Evolutionary conservation across 2,888 invertebrate species (phyloP).

Genomic region (Linnaemya tessellans): DNA sequence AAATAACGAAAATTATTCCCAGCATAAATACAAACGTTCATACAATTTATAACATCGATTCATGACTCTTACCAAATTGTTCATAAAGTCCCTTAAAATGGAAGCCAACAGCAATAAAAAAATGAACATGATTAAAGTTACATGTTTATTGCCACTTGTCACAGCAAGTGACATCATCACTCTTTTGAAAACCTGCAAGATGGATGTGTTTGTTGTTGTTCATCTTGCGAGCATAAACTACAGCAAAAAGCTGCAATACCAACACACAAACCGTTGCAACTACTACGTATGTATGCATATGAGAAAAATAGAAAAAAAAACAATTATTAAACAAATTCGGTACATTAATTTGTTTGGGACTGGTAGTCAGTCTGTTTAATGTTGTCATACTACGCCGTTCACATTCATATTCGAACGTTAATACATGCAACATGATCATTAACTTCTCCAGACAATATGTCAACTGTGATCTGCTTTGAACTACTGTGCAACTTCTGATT

Average conservation of each 20-base stretch:
- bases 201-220: conserved; percentile 47
- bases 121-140: conserved; percentile 51
- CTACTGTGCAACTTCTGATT: conserved; percentile 34
- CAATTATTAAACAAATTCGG: conserved; percentile 8
- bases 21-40: neutral
- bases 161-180: conserved; percentile 67
- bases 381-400: neutral
- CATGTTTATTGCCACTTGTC: conserved; percentile 69
- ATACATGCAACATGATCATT: conserved; percentile 27
- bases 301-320: neutral
- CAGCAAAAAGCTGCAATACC: conserved; percentile 47
- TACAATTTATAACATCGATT: neutral
- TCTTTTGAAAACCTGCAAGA: conserved; percentile 50
- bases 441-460: conserved; percentile 36
- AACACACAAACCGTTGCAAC: conserved; percentile 25
- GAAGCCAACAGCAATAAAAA: conserved; percentile 1
- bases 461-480: conserved; percentile 29
- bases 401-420: neutral
- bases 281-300: neutral
- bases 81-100: conserved; percentile 64
- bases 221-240: conserved; percentile 13
- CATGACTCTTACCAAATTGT: conserved; percentile 30
- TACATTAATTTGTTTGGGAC: conserved; percentile 21
- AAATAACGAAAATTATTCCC: conserved; percentile 45
- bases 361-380: conserved; percentile 18